phyloP scores from a whole-genome alignment of 2,888 invertebrate genomes.

The Ypsolopha scabrella region DNA sequence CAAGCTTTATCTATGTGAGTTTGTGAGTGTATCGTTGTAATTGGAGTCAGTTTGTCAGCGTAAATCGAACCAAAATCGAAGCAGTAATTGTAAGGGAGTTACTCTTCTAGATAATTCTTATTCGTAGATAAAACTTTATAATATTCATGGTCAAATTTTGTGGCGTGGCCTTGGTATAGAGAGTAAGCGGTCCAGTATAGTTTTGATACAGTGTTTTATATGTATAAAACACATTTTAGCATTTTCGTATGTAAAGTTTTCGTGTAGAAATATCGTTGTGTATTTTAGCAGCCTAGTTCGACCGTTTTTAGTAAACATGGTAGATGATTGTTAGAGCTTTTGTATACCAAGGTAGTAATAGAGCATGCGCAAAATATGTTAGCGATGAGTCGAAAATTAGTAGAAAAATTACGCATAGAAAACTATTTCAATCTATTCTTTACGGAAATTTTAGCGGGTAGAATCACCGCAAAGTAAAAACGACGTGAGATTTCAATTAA shows the following conservation, averaged over 20 bases:
- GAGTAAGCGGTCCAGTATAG: no score
- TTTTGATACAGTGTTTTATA: no score
- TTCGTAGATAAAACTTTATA: no score
- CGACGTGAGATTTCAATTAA: conserved; percentile 7
- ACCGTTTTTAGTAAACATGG: conserved; percentile 19
- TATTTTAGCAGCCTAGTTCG: conserved; percentile 24
- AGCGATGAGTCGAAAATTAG: conserved; percentile 69
- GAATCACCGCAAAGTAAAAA: not conserved
- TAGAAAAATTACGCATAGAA: conserved; percentile 15
- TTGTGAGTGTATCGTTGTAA: no score
- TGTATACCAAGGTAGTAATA: conserved; percentile 1
- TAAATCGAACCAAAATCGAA: no score
- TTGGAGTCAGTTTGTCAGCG: no score
- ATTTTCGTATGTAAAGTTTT: not conserved
- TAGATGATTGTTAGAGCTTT: not conserved
- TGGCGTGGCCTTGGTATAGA: no score
- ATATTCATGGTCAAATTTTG: no score
- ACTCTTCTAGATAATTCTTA: no score
- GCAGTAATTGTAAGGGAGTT: no score
- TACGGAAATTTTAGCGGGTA: not conserved
- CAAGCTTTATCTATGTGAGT: no score
- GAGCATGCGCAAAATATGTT: conserved; percentile 43
- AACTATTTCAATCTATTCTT: conserved; percentile 6
- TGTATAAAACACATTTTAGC: no score
- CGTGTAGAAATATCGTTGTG: not conserved